Conservation (phyloP, 37 sponge, comb jelly and placozoan genomes). For the Oscarella lobularis region DNA sequence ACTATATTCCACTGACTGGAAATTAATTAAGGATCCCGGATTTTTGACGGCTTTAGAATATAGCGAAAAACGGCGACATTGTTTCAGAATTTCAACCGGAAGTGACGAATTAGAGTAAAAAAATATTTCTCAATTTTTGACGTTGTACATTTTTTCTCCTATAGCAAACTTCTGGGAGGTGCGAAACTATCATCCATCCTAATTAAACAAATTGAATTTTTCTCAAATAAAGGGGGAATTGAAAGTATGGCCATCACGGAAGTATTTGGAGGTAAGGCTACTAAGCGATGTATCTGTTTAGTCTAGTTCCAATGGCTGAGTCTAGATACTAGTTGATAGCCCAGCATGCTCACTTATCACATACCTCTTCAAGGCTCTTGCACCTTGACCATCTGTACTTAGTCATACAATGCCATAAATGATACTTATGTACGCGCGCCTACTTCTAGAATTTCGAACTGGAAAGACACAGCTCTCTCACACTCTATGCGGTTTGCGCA, state of each 20-base stretch:
- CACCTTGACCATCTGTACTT: no score
- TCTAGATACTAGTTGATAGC: no score
- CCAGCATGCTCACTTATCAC: no score
- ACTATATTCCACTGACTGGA: background rate
- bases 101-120: slow-evolving; percentile 90
- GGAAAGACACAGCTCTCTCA: slow-evolving; percentile 98
- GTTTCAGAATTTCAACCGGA: slow-evolving; percentile 86
- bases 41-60: slow-evolving; percentile 97
- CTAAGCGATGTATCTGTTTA: no score
- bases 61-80: slow-evolving; percentile 82
- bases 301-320: no score
- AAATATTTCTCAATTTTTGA: background rate
- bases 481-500: slow-evolving; percentile 97
- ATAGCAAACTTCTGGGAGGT: slow-evolving; percentile 68
- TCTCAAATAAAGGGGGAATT: slow-evolving; percentile 63
- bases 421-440: no score
- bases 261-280: slow-evolving; percentile 80
- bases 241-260: slow-evolving; percentile 99
- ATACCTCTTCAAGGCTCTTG: no score
- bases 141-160: background rate
- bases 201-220: background rate
- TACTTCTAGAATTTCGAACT: slow-evolving; percentile 98
- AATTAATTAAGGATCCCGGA: slow-evolving; percentile 42
- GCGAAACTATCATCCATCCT: no score
- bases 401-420: no score